Evolutionary conservation across 2,888 invertebrate species (phyloP), one percentile per base, ranked within the genome.

Genomic region (Phyllotreta striolata): DNA sequence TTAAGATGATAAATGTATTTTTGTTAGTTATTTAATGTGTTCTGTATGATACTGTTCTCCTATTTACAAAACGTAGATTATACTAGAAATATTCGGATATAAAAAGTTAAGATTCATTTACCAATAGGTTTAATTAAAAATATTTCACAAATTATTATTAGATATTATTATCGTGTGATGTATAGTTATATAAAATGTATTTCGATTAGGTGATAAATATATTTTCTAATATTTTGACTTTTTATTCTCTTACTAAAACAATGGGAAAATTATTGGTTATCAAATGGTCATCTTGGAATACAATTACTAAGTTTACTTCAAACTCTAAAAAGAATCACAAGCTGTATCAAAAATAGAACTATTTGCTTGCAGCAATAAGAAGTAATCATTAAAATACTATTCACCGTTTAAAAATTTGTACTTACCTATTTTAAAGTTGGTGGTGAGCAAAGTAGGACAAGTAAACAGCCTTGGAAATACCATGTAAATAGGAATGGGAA

Each of bases 191-290:
- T 58, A 52, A 54, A 10, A 54, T 56, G 56, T 63, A 57, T 63
- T 62, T 63, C 49, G 46, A 55, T 49, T 52, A 47, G 52, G 34
- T 61, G 24, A 24, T 24, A 24, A 52, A 63, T 57, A 44, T 55
- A 52, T 57, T 52, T 46, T 58, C 13, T 43, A 49, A 55, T 58
- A 63, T 63, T 62, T 56, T 40, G 24, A 40, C 24, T 51, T 52
- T 35, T 64, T 57, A 65, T 60, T 84, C 82, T 75, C 87, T 81
- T 52, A 84, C 83, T 64, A 88, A 76, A 63, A 84, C 82, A 56
- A 96, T 90, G 6, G 95, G 95, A 80, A 98, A 96, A 80, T 96
- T 97, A 84, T 98, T 96, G 1, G 95, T 95, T 40, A 97, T 92
- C 63, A 96, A 84, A 79, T 95, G 93, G 78, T 97, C 95, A 78